Conservation (phyloP, 2,113 vertebrate species). For the Saccopteryx bilineata region DNA sequence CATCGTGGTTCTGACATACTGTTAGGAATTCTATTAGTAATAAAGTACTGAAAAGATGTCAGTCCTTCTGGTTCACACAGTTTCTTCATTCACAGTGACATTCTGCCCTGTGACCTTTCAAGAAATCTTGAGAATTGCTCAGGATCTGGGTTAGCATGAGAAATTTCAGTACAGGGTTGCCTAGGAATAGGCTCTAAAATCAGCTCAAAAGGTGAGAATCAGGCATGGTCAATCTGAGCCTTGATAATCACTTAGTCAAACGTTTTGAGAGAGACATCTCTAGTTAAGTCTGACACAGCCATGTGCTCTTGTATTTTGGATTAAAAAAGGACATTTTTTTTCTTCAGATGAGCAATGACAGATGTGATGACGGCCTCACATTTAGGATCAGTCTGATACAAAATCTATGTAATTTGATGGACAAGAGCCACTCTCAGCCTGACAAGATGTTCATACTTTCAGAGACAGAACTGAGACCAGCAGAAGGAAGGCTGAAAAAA, state of each 20-base stretch:
- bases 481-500: not conserved
- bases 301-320: not conserved
- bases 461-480: not conserved
- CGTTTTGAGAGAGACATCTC: not conserved
- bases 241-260: not conserved
- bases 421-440: not conserved
- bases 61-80: not conserved
- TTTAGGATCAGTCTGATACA: not conserved
- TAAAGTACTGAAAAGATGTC: not conserved
- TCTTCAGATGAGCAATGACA: not conserved
- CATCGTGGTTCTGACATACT: not conserved
- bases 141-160: not conserved
- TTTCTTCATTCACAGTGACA: not conserved
- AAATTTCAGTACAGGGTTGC: not conserved
- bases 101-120: not conserved
- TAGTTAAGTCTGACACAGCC: not conserved
- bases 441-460: not conserved
- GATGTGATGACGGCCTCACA: not conserved
- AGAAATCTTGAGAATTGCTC: not conserved
- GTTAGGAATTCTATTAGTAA: not conserved
- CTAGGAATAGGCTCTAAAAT: not conserved
- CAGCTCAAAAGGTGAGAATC: not conserved
- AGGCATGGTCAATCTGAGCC: not conserved
- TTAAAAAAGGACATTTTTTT: not conserved
- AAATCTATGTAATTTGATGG: not conserved